These are phyloP conservation scores for Ganaspis brasiliensis DNA, from an alignment of 2,888 invertebrate species.

Conservation along the genomic window DNA sequence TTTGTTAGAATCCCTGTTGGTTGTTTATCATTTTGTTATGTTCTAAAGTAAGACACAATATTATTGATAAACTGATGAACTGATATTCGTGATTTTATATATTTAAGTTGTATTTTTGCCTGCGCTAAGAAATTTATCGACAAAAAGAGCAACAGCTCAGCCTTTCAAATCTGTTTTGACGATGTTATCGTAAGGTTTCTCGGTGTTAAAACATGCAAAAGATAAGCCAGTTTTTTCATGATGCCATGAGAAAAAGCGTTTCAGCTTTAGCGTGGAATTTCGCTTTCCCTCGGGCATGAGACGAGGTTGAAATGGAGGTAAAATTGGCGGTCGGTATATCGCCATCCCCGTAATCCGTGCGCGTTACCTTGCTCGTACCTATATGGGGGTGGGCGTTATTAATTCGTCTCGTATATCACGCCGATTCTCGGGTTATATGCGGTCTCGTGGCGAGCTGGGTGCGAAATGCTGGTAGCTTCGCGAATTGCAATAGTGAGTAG, in stretches of 20 bases:
- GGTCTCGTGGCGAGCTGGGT: conserved; percentile 49
- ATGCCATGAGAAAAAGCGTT: conserved; percentile 22
- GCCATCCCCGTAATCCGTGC: conserved; percentile 47
- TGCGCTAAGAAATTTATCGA: not conserved
- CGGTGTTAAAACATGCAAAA: conserved; percentile 31
- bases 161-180: not conserved
- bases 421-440: conserved; percentile 61
- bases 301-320: conserved; percentile 42
- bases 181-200: conserved; percentile 28
- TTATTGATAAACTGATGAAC: conserved; percentile 10
- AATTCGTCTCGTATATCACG: conserved; percentile 68
- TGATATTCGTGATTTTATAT: not conserved
- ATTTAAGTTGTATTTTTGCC: not conserved
- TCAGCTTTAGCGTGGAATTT: conserved; percentile 28
- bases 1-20: too few species aligned
- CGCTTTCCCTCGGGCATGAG: conserved; percentile 35
- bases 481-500: conserved; percentile 28
- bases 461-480: conserved; percentile 35
- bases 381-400: conserved; percentile 62
- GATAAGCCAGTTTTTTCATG: conserved; percentile 25
- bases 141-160: not conserved
- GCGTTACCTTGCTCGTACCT: conserved; percentile 35
- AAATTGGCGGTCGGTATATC: conserved; percentile 46
- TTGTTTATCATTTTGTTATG: too few species aligned
- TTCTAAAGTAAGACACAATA: not conserved